Evolutionary conservation across 1,140 invertebrate genomes (phyloP).

Genomic region (Calycopis cecrops): DNA sequence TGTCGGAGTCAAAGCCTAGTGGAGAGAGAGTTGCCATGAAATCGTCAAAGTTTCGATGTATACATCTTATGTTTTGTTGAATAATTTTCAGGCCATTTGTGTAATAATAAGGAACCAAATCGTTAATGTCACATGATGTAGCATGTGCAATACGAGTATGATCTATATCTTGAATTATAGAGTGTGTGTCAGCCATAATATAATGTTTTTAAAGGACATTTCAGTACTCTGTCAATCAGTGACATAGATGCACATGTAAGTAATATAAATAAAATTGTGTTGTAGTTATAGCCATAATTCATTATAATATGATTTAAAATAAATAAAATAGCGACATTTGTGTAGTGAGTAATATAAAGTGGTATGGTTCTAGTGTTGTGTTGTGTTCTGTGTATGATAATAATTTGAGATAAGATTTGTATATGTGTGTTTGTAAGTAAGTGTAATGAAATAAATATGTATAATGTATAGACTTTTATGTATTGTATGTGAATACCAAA

Average conservation of each 20-base stretch:
- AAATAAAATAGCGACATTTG: not conserved
- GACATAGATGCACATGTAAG: too few relatives aligned
- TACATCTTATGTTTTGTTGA: not conserved
- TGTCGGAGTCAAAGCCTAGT: not conserved
- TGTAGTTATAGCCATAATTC: not conserved
- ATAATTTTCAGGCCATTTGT: not conserved
- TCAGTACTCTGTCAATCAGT: not conserved
- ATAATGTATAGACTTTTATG: not conserved
- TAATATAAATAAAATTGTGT: not conserved
- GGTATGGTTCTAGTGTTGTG: too few relatives aligned
- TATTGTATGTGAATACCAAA: not conserved
- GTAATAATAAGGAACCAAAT: not conserved
- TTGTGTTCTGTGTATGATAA: not conserved
- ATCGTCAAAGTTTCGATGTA: not conserved
- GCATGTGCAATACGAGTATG: not conserved
- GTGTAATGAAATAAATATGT: not conserved
- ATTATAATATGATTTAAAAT: not conserved
- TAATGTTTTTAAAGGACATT: not conserved
- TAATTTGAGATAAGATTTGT: not conserved
- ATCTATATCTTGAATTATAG: not conserved
- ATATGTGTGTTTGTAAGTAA: not conserved
- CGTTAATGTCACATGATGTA: not conserved
- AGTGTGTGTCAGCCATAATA: not conserved
- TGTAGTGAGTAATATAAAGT: not conserved
- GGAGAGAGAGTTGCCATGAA: not conserved